Base-by-base conservation (phyloP, 2,113 vertebrate species). In the Centropus unirufus region DNA sequence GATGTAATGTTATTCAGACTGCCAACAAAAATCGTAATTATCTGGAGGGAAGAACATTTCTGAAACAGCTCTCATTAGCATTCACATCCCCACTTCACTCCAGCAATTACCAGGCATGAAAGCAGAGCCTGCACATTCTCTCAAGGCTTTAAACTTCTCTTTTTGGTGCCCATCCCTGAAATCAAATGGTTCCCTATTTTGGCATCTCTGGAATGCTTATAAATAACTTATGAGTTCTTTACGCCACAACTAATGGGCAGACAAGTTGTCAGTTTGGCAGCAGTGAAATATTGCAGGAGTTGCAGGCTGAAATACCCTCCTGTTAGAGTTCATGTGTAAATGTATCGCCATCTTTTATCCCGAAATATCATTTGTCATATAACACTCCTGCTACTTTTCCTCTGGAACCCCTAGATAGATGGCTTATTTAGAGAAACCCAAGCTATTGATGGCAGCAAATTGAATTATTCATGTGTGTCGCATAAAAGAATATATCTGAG, bases 381-480 rank as follows among this genome's bases (percentile, higher is more conserved):
- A 82, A 67, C 24, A 30, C n/a, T 81, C 54, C 27, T 82, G 70
- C 70, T 91, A 79, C 42, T 85, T 91, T 92, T 64, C n/a, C 74
- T 91, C 58, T 70, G 70, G 83, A 54, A 54, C 55, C 58, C 76
- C 68, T 66, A 85, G 72, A 83, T 76, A 91, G 84, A 84, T 74
- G 73, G 54, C 73, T 92, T 93, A 87, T 95, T 97, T 96, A 89
- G 75, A 80, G 55, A 85, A 94, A 92, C 14, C 15, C 49, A 88
- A 81, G 80, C 73, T 96, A 89, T 72, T 91, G 80, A 86, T 95
- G 89, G 78, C 58, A 92, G 47, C 78, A 94, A 92, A 89, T 96
- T 94, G 73, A 96, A 96, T 97, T 97, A 96, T 96, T 97, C 82
- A 92, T 95, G 58, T 59, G 26, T 30, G 8, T 92, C 18, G 5